Percentiles rank a stretch among this genome's conserved stretches.
These are phyloP conservation scores for Pelodytes ibericus DNA, from an alignment of 2,797 vertebrate species.

Conservation along the genomic window DNA sequence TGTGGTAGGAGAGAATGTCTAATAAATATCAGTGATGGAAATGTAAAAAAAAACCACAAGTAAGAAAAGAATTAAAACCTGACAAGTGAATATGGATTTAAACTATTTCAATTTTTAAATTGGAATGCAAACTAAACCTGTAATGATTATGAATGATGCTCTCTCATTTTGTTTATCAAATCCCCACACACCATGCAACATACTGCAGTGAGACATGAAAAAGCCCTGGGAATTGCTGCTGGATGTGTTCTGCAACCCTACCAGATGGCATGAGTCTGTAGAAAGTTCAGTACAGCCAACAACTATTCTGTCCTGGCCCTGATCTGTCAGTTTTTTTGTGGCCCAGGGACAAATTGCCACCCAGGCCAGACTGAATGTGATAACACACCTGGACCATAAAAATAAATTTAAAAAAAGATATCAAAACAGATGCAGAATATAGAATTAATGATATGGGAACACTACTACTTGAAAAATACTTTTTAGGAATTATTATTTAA, in stretches of 20 bases:
- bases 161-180: slow-evolving; percentile 1
- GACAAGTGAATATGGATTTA: neutral
- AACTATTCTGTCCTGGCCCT: slow-evolving; percentile 12
- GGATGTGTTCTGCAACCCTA: slow-evolving; percentile 2
- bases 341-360: slow-evolving; percentile 11
- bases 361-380: slow-evolving; percentile 1
- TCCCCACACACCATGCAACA: neutral
- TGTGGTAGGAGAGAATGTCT: too few species aligned
- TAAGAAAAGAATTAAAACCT: neutral
- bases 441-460: slow-evolving; percentile 2
- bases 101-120: too few species aligned
- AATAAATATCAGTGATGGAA: too few species aligned
- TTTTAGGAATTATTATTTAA: too few species aligned
- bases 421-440: slow-evolving; percentile 11
- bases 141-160: too few species aligned
- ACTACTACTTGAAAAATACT: too few species aligned
- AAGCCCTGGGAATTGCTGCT: slow-evolving; percentile 2
- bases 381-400: slow-evolving; percentile 15
- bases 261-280: slow-evolving; percentile 20
- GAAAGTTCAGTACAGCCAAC: neutral
- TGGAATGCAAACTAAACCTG: too few species aligned
- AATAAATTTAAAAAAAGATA: too few species aligned
- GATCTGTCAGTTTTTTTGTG: slow-evolving; percentile 28
- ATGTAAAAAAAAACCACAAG: too few species aligned
- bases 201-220: neutral